Evolutionary conservation across 2,888 invertebrate species (phyloP), one percentile per base, ranked within the genome.

Genomic region (Chelonus formosanus): DNA sequence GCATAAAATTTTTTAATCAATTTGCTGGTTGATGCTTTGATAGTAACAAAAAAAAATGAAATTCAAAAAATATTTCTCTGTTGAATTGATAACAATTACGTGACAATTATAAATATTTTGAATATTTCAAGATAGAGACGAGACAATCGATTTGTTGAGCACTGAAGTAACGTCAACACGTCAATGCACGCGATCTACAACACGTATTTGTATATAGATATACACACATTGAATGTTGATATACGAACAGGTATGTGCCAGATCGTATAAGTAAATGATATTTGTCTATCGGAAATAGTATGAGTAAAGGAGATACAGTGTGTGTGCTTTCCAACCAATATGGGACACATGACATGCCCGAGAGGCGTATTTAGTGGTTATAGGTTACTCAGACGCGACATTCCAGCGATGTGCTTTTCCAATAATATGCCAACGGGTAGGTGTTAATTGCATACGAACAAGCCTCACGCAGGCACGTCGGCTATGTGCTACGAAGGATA

Each of bases 361-460:
- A 50, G 66, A 66, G 57, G 61, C 52, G 45, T 45, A 62, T 66
- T 66, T 52, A 52, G 65, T 55, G 66, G 66, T 62, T 62, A 50
- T 62, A 66, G 62, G 56, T 66, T 56, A 66, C 57, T 61, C 56
- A 59, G 57, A 62, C 56, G 61, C 61, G 57, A 62, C 62, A 57
- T 66, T 52, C 61, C 66, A 62, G 43, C 20, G 61, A 45, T 47
- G 43, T 45, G 56, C 66, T 56, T 48, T 45, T 57, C 61, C 61
- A 66, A 66, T 62, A 52, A 62, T 61, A 56, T 60, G 48, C 60
- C 66, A 45, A 50, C 47, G 56, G 55, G 36, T n/a, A 50, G 48
- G 66, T 66, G 66, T 66, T 66, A 66, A 66, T 66, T 66, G 62
- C 61, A 44, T 36, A 34, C 54, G 53, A 62, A 54, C 54, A 53